phyloP scores from a whole-genome alignment of 2,113 vertebrate genomes.

The Pundamilia nyererei region DNA sequence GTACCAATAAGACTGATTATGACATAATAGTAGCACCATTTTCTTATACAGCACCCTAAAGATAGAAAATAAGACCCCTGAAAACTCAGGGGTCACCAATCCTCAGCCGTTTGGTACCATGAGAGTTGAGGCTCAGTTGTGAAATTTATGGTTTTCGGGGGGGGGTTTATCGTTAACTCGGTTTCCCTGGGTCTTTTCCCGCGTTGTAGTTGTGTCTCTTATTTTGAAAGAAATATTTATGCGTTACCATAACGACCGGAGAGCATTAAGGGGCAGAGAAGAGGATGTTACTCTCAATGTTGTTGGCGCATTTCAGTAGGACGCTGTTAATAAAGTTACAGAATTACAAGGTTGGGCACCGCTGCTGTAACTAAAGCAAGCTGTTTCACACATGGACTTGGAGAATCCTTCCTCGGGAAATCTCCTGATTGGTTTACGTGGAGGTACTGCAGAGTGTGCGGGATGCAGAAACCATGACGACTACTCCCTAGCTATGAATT shows the following conservation, averaged over 20 bases:
- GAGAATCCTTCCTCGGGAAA: not conserved
- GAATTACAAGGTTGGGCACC: not conserved
- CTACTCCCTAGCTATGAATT: not conserved
- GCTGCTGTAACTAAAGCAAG: not conserved
- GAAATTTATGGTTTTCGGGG: not conserved
- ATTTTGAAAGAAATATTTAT: not conserved
- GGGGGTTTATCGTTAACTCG: fast-evolving
- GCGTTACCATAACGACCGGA: fast-evolving
- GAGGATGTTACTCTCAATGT: not conserved
- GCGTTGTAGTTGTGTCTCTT: not conserved
- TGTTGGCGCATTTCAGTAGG: not conserved
- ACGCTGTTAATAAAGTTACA: not conserved
- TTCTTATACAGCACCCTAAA: not conserved
- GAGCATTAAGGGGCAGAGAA: not conserved
- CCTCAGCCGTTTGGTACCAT: not conserved
- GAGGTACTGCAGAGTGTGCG: not conserved
- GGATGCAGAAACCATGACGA: not conserved
- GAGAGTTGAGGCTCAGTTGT: not conserved
- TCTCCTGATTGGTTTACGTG: not conserved
- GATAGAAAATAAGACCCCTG: not conserved
- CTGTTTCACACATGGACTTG: not conserved
- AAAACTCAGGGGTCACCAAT: not conserved
- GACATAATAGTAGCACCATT: not conserved
- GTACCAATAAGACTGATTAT: not conserved
- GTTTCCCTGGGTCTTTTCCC: not conserved